These are phyloP conservation scores for Eubasilissa splendida DNA, from an alignment of 2,888 invertebrate genomes.

Conservation along the genomic window DNA sequence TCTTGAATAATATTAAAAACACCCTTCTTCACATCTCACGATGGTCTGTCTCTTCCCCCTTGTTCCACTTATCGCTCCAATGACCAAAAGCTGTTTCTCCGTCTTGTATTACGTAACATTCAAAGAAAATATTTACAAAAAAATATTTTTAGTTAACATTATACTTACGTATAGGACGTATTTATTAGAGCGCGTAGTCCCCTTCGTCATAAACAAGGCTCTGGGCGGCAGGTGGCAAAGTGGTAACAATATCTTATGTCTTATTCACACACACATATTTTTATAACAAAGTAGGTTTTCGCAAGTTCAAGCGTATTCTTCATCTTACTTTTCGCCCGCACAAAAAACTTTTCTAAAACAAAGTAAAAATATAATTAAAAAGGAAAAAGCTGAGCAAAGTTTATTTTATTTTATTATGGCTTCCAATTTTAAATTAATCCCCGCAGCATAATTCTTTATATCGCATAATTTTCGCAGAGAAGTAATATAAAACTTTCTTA, in stretches of 20 bases:
- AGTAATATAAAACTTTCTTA: no score
- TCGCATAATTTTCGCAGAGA: no score
- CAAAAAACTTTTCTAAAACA: background rate
- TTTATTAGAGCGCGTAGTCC: slow-evolving; percentile 10
- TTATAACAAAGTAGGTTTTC: background rate
- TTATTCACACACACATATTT: slow-evolving; percentile 34
- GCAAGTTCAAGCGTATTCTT: slow-evolving; percentile 20
- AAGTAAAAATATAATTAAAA: no score
- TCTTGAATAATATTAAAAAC: no score
- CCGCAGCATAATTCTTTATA: no score
- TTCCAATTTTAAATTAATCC: no score
- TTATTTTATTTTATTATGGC: no score
- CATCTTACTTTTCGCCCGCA: slow-evolving; percentile 6
- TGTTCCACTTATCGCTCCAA: background rate
- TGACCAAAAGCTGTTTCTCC: no score
- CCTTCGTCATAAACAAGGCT: slow-evolving; percentile 46
- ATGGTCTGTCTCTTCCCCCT: background rate
- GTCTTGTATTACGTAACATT: no score
- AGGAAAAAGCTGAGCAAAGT: no score
- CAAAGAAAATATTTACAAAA: background rate
- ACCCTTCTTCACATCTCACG: background rate
- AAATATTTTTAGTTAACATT: background rate
- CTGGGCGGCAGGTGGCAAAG: slow-evolving; percentile 52
- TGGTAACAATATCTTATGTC: slow-evolving; percentile 46
- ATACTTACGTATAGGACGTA: background rate